Base-by-base conservation (phyloP, 1,140 invertebrate species). In the Coptotermes formosanus region DNA sequence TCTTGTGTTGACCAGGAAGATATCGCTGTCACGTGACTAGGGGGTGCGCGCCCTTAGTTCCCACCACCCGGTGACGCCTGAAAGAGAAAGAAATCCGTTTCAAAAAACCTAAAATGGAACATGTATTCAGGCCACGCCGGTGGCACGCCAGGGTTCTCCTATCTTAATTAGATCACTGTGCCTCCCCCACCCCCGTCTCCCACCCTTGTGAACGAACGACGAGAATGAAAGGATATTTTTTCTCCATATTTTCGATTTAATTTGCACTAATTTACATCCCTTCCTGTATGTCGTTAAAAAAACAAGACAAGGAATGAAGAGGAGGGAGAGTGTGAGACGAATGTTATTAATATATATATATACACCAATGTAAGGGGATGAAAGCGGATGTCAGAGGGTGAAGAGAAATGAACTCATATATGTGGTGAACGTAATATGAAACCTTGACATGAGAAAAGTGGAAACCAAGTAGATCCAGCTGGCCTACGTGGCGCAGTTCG, bases 201-300 rank as follows among this genome's bases (percentile, higher is more conserved):
- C 52, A 16, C n/a, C 52, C 84, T 44, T 25, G 23, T 75, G 25
- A n/a, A 75, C 64, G 25, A 75, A 38, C 44, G 48, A 38, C 48
- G 38, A 64, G 48, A 59, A 85, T 85, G 84, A 64, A 64, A 85
- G 84, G 84, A 85, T 85, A 64, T 64, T 85, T 85, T 85, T 23
- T 30, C n/a, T 64, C 84, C 84, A 85, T 85, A 85, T 85, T 85
- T 85, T 85, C 84, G 84, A 85, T 85, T 85, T 85, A 85, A 85
- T 85, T 85, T 85, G 84, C 84, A 85, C 48, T 85, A 85, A 85
- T 85, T 85, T 85, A 85, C 84, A 85, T 85, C 84, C 84, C 43
- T 82, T 83, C 43, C 82, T 44, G 82, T 48, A 48, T 83, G 45
- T 43, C 45, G 82, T 48, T 75, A 75, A 75, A 75, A 75, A 75